Base-by-base conservation (phyloP, 1,140 invertebrate species). In the Drosophila malerkotliana region DNA sequence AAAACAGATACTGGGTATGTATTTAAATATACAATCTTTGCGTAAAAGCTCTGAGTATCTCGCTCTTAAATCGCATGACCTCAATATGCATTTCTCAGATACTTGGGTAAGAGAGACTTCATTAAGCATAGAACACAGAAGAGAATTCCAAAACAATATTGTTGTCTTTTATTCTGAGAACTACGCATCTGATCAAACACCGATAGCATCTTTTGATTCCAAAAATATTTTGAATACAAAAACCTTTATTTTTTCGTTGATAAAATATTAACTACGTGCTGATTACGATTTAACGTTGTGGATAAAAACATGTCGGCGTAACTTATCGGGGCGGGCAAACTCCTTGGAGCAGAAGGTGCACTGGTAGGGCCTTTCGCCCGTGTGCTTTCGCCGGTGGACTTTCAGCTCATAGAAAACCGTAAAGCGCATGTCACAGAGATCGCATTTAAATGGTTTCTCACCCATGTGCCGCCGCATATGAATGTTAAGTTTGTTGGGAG, bases 291-390 rank as follows among this genome's bases (percentile, higher is more conserved):
- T 79, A 5, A 67, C 79, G 12, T 85, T 93, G 80, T 95, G 94
- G 34, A 94, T 93, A n/a, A 94, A 93, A 91, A 94, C 94, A 76
- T 95, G 94, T 0, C 93, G 92, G 2, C 93, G 92, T 30, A 95
- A 87, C 77, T 94, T 94, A 64, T 94, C 94, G 39, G 93, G 93
- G 12, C 94, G 61, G 1, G 87, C 80, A 21, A 90, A 91, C 9
- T 91, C 92, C 92, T 92, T 91, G 0, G 92, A 93, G 51, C 93
- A 94, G 10, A 93, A 91, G 0, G 92, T 93, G 61, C 94, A 95
- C 7, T 93, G 76, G 68, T 92, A 93, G 10, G 94, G 94, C 34
- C 94, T 93, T 49, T 94, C 93, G 2, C 93, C 93, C 0, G 94
- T 94, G 79, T 95, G 94, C 1, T 92, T 94, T 18, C 93, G 68